Conservation (phyloP, 1,140 invertebrate species). For the Polypedilum vanderplanki region DNA sequence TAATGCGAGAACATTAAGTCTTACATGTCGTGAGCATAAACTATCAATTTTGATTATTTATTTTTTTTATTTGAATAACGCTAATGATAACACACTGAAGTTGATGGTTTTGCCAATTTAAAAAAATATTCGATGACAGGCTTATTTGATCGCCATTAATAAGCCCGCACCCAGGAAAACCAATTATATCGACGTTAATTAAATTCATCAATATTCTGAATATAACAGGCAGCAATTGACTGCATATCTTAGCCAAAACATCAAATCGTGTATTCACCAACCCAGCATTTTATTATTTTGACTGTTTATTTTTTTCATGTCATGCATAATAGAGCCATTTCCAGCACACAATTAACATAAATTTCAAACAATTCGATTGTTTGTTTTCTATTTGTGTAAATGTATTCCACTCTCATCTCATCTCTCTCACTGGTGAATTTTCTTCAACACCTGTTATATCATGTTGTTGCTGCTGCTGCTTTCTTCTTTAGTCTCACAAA, state of each 20-base stretch:
- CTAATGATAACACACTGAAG: too few species aligned
- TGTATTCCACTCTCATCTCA: background rate
- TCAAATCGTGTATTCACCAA: background rate
- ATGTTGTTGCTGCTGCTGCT: too few species aligned
- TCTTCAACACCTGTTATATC: background rate
- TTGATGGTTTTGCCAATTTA: too few species aligned
- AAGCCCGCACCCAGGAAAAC: background rate
- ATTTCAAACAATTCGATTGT: constrained; percentile 21
- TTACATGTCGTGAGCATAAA: constrained; percentile 10
- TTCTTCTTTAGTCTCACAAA: too few species aligned
- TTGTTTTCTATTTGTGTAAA: constrained; percentile 7
- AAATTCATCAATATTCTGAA: constrained; percentile 22
- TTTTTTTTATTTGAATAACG: too few species aligned
- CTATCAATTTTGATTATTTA: background rate
- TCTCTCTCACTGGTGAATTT: background rate
- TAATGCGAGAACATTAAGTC: background rate
- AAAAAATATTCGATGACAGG: too few species aligned
- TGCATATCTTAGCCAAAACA: background rate
- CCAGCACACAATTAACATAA: constrained; percentile 27
- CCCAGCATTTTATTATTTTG: background rate
- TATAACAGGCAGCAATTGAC: background rate
- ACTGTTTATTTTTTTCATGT: background rate
- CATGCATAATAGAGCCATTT: constrained; percentile 18
- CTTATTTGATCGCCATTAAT: too few species aligned
- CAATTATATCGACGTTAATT: constrained; percentile 23